These are phyloP conservation scores for Equus przewalskii DNA, from an alignment of 2,113 vertebrate genomes.

Conservation along the genomic window DNA sequence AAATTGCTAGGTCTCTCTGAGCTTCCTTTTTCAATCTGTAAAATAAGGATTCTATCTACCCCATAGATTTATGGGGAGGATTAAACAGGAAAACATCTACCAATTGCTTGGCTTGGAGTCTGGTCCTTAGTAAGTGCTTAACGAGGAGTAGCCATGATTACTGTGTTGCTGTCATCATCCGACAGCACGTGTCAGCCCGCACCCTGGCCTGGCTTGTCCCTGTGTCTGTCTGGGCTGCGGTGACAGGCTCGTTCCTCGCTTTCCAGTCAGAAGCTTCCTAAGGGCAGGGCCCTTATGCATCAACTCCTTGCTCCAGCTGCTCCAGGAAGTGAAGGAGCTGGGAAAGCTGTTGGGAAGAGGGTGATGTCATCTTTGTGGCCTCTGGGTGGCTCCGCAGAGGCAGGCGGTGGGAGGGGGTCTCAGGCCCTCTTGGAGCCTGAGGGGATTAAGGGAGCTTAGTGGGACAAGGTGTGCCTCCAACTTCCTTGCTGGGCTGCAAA, in stretches of 20 bases:
- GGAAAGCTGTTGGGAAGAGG: background rate
- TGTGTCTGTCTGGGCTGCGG: background rate
- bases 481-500: background rate
- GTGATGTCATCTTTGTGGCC: background rate
- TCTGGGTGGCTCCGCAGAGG: background rate
- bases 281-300: constrained; percentile 15
- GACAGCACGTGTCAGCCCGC: rapidly evolving
- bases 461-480: too few relatives aligned
- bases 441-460: background rate
- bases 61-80: background rate
- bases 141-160: background rate
- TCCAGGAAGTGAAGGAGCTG: background rate
- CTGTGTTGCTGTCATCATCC: background rate
- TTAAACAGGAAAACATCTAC: background rate
- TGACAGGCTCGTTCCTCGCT: background rate
- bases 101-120: constrained; percentile 35
- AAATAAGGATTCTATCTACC: background rate
- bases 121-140: background rate
- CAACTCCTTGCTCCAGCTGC: background rate
- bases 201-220: background rate
- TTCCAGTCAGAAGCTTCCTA: constrained; percentile 40
- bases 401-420: background rate
- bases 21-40: background rate
- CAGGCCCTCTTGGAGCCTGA: background rate
- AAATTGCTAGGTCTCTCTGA: background rate